These are phyloP conservation scores for Helicolenus hilgendorfi DNA, from an alignment of 2,797 vertebrate species.

Conservation along the genomic window DNA sequence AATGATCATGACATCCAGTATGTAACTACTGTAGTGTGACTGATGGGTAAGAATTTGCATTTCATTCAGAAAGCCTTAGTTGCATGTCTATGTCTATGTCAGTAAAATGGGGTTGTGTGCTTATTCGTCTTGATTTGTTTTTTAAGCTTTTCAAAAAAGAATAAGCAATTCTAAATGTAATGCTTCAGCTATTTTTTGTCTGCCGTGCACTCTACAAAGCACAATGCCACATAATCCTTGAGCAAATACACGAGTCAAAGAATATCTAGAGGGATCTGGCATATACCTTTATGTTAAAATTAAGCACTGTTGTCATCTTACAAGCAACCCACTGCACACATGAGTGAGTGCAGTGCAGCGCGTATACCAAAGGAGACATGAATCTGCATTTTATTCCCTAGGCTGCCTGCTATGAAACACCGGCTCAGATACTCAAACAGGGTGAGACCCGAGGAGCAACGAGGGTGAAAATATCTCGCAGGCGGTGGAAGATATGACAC, in stretches of 20 bases:
- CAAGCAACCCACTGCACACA: slow-evolving; percentile 56
- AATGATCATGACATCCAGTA: background rate
- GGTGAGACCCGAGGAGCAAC: slow-evolving; percentile 64
- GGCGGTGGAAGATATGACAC: slow-evolving; percentile 59
- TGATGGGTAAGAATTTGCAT: background rate
- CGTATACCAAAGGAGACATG: slow-evolving; percentile 67
- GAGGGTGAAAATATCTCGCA: slow-evolving; percentile 74
- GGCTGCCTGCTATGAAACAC: slow-evolving; percentile 62
- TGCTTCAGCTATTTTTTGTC: slow-evolving; percentile 32
- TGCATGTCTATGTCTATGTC: slow-evolving; percentile 12
- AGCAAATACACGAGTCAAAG: slow-evolving; percentile 52
- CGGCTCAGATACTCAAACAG: slow-evolving; percentile 59
- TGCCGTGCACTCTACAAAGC: slow-evolving; percentile 21
- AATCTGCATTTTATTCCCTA: slow-evolving; percentile 83
- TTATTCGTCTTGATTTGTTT: slow-evolving; percentile 33
- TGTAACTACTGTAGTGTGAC: background rate
- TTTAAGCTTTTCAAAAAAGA: slow-evolving; percentile 13
- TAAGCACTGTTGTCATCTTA: slow-evolving; percentile 77
- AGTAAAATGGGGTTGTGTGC: background rate
- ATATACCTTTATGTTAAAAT: slow-evolving; percentile 81
- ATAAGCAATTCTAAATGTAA: slow-evolving; percentile 28
- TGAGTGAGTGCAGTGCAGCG: slow-evolving; percentile 61
- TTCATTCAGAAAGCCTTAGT: background rate
- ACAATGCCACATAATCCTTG: slow-evolving; percentile 45
- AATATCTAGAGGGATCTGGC: slow-evolving; percentile 59